Evolutionary conservation across 1,140 invertebrate genomes (phyloP).

Genomic region (Heliconius congener): DNA sequence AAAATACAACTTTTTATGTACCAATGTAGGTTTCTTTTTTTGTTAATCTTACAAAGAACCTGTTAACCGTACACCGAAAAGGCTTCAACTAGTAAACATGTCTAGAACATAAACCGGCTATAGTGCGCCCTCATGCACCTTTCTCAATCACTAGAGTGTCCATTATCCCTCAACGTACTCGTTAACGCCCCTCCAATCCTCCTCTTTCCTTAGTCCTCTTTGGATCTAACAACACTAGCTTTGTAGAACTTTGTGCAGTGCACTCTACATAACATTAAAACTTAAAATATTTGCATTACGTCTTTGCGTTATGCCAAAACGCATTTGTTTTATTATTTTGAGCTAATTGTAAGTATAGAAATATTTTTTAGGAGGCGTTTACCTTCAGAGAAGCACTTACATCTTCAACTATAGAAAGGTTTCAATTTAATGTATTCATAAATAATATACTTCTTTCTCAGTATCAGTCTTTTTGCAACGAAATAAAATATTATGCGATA

Average conservation of each 20-base stretch:
- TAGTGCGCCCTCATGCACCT: conserved; percentile 10
- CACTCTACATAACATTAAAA: conserved; percentile 8
- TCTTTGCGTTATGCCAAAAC: not conserved
- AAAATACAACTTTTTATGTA: too few relatives aligned
- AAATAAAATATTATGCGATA: not conserved
- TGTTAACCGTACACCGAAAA: not conserved
- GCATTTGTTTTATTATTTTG: not conserved
- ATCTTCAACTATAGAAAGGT: too few relatives aligned
- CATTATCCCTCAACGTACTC: conserved; percentile 17
- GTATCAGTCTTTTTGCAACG: not conserved
- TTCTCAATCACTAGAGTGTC: conserved; percentile 18
- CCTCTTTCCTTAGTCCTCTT: conserved; percentile 4
- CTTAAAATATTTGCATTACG: not conserved
- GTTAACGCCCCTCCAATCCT: conserved; percentile 11
- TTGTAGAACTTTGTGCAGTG: not conserved
- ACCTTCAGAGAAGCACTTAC: too few relatives aligned
- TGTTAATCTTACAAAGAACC: too few relatives aligned
- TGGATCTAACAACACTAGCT: conserved; percentile 20
- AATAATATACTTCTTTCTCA: too few relatives aligned
- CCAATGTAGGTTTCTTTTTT: too few relatives aligned
- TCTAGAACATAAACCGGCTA: not conserved
- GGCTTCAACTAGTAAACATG: not conserved
- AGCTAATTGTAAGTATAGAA: too few relatives aligned
- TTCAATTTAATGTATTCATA: too few relatives aligned
- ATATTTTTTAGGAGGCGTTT: too few relatives aligned